A percentile compares a stretch with the other conserved stretches of the same genome.
These are phyloP conservation scores for Quadriops clusia DNA, from an alignment of 2,888 invertebrate genomes.

Conservation along the genomic window DNA sequence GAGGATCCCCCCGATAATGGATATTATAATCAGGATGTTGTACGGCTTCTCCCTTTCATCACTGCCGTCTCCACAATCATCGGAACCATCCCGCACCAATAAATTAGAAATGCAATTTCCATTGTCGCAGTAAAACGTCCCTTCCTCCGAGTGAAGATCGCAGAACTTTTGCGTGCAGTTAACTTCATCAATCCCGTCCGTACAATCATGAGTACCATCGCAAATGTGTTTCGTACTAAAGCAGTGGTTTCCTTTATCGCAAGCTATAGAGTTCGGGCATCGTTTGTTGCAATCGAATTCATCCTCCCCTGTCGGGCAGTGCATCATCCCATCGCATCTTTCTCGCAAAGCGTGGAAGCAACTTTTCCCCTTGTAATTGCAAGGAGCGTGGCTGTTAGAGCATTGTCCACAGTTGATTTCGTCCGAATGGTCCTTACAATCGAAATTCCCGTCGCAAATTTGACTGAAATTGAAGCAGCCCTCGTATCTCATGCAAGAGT, in stretches of 20 bases:
- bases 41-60: constrained; percentile 15
- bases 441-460: constrained; percentile 17
- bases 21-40: constrained; percentile 1
- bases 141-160: too few species aligned
- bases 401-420: constrained; percentile 18
- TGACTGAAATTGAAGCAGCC: too few species aligned
- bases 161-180: constrained; percentile 18
- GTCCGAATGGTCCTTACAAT: constrained; percentile 20
- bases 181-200: constrained; percentile 19
- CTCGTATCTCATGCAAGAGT: too few species aligned
- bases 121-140: constrained; percentile 16
- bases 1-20: constrained; percentile 12
- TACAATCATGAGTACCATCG: constrained; percentile 18
- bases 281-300: constrained; percentile 15
- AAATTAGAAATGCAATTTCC: constrained; percentile 17
- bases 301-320: constrained; percentile 19
- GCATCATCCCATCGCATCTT: constrained; percentile 16
- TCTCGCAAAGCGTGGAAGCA: constrained; percentile 8
- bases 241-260: constrained; percentile 17
- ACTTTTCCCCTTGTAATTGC: constrained; percentile 8
- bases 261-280: constrained; percentile 14
- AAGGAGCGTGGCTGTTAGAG: constrained; percentile 12
- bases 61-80: constrained; percentile 21
- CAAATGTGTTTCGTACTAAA: constrained; percentile 17
- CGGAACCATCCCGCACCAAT: constrained; percentile 16